These are phyloP conservation scores for Boleophthalmus pectinirostris DNA, from an alignment of 2,113 vertebrate genomes.

Conservation along the genomic window DNA sequence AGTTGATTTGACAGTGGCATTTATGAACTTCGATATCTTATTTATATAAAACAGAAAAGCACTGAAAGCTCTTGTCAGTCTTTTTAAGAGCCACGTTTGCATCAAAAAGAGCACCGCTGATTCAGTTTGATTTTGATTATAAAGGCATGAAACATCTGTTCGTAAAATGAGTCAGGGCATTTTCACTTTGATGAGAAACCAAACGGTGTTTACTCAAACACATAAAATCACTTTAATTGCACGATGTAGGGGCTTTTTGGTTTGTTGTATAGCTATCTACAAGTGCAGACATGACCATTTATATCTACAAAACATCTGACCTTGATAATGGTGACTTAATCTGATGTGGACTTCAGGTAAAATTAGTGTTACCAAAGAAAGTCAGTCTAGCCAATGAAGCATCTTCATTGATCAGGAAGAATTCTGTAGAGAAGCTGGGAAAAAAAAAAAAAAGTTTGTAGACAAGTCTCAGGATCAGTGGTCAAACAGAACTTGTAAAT, in stretches of 20 bases:
- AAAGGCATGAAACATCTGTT: constrained; percentile 51
- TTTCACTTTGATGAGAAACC: constrained; percentile 17
- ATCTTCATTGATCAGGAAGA: neutral
- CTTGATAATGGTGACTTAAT: too few relatives aligned
- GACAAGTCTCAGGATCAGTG: neutral
- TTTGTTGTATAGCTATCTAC: too few relatives aligned
- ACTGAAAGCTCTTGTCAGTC: neutral
- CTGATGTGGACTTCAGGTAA: too few relatives aligned
- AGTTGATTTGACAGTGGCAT: neutral
- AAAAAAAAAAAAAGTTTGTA: too few relatives aligned
- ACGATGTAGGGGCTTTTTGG: too few relatives aligned
- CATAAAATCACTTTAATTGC: too few relatives aligned
- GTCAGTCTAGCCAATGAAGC: too few relatives aligned
- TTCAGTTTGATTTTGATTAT: constrained; percentile 14
- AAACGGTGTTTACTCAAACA: neutral
- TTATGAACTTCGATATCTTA: neutral
- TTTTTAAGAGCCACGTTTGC: neutral
- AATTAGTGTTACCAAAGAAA: too few relatives aligned
- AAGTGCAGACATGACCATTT: too few relatives aligned
- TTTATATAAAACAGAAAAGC: neutral
- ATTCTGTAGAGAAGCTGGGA: too few relatives aligned
- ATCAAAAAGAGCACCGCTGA: constrained; percentile 14
- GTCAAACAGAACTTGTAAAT: neutral
- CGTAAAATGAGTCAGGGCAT: constrained; percentile 34
- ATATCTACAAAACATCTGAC: too few relatives aligned